These are phyloP conservation scores for Xanthorhoe spadicearia DNA, from an alignment of 2,888 invertebrate species.

Conservation along the genomic window DNA sequence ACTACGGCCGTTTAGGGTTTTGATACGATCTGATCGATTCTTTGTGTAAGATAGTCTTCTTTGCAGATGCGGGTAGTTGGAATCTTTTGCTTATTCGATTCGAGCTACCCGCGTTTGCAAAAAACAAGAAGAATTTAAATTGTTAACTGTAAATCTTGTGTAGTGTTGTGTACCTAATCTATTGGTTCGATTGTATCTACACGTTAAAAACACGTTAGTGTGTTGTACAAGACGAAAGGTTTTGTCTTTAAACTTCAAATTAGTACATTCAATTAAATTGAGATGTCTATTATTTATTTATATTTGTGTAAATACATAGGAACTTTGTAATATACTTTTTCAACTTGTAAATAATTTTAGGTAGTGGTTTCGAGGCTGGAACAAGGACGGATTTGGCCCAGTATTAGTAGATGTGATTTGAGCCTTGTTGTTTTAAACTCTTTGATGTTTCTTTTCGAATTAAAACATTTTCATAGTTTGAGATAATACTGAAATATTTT, in stretches of 20 bases:
- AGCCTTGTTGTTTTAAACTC: conserved; percentile 57
- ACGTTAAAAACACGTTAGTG: conserved; percentile 55
- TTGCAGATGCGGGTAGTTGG: conserved; percentile 27
- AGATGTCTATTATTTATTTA: conserved; percentile 81
- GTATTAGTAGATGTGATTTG: conserved; percentile 77
- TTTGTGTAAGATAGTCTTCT: conserved; percentile 33
- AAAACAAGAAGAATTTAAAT: conserved; percentile 25
- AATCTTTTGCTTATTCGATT: conserved; percentile 10
- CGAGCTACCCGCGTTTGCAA: conserved; percentile 18
- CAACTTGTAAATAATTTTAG: conserved; percentile 49
- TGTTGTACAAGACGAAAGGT: conserved; percentile 58
- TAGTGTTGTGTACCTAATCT: conserved; percentile 30
- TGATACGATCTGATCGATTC: conserved; percentile 41
- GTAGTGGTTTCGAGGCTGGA: conserved; percentile 40
- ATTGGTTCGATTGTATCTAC: conserved; percentile 48
- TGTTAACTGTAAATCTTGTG: conserved; percentile 32
- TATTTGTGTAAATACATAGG: conserved; percentile 74
- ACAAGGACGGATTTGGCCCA: conserved; percentile 66
- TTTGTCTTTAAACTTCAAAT: conserved; percentile 69
- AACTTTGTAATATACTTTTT: conserved; percentile 71
- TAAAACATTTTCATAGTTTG: conserved; percentile 12
- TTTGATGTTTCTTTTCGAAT: conserved; percentile 20
- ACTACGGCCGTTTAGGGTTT: conserved; percentile 57
- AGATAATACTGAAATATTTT: conserved; percentile 12
- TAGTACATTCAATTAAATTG: conserved; percentile 80